Base-by-base conservation (phyloP, 2,113 vertebrate genomes). In the Gobiocypris rarus region DNA sequence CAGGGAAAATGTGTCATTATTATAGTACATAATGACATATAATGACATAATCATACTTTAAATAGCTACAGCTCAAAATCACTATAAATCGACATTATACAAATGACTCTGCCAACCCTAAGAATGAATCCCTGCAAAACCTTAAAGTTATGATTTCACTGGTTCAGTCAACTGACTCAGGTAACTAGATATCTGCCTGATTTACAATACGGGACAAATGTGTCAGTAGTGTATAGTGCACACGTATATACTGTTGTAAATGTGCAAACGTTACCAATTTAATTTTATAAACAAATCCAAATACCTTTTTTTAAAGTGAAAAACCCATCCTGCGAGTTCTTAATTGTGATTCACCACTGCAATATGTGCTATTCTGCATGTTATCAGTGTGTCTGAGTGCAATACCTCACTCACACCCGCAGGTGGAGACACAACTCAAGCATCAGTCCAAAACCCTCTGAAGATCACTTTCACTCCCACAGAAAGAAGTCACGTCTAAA, bases 381-480 rank as follows among this genome's bases (percentile, higher is more conserved):
- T 14, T 1, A 6, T 63, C 59, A 63, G 14, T 14, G 15, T 65
- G 3, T 9, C 9, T 11, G 34, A 41, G 65, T 11, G 82, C 82
- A 83, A 41, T 83, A 50, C 10, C 26, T n/a, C 17, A 34, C 15
- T 31, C 26, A 50, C 3, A 73, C 75, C 83, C 9, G 26, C 65
- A 84, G 83, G n/a, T 48, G 83, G 83, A 82, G 26, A 65, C 78
- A 81, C 26, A 59, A 19, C 28, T 38, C 54, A 67, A 15, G 14
- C n/a, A 4, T 52, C 11, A 48, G 7, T 5, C 24, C 1, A 10
- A 74, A 75, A 19, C 71, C 11, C 43, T 24, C 43, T 41, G 13
- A 73, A 73, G 5, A 74, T 6, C 41, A 74, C 69, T 8, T 24
- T 48, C 43, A 45, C 71, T 50, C 38, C n/a, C n/a, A 78, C 34